Percentiles rank a stretch among this genome's conserved stretches.
Conservation (phyloP, 2,888 invertebrate genomes). For the Graphium colonna region DNA sequence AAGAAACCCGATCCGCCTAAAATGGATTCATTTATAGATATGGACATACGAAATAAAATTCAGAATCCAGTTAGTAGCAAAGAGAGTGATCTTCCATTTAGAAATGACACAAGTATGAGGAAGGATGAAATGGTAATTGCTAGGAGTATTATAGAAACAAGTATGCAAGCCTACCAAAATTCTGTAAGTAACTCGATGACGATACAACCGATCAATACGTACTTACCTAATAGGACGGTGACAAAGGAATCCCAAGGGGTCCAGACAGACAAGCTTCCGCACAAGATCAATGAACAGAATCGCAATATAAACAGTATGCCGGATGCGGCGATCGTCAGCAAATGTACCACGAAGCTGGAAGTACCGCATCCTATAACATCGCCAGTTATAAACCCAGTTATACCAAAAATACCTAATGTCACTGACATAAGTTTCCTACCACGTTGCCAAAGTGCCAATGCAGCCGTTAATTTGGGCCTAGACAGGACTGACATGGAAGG, state of each 20-base stretch:
- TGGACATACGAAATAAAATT: constrained; percentile 53
- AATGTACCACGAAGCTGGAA: constrained; percentile 65
- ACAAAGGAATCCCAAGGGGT: constrained; percentile 65
- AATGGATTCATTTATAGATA: constrained; percentile 57
- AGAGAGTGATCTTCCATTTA: constrained; percentile 60
- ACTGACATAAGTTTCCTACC: constrained; percentile 68
- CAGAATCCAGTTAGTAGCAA: constrained; percentile 48
- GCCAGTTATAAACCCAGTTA: constrained; percentile 68
- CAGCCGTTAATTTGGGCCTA: constrained; percentile 61
- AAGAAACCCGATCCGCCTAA: constrained; percentile 59
- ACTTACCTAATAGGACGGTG: constrained; percentile 55
- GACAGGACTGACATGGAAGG: constrained; percentile 61
- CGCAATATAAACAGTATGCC: constrained; percentile 49
- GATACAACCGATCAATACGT: constrained; percentile 65
- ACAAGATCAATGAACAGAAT: constrained; percentile 56
- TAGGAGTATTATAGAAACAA: constrained; percentile 59
- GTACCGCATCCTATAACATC: constrained; percentile 74
- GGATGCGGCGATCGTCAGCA: constrained; percentile 60
- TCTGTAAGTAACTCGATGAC: constrained; percentile 66
- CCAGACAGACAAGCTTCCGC: constrained; percentile 60
- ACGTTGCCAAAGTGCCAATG: constrained; percentile 70
- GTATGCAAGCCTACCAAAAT: constrained; percentile 56
- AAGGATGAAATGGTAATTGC: constrained; percentile 69
- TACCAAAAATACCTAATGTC: constrained; percentile 67
- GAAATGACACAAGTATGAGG: constrained; percentile 52